phyloP scores from a whole-genome alignment of 2,797 vertebrate species.

The Clarias pachynema region DNA sequence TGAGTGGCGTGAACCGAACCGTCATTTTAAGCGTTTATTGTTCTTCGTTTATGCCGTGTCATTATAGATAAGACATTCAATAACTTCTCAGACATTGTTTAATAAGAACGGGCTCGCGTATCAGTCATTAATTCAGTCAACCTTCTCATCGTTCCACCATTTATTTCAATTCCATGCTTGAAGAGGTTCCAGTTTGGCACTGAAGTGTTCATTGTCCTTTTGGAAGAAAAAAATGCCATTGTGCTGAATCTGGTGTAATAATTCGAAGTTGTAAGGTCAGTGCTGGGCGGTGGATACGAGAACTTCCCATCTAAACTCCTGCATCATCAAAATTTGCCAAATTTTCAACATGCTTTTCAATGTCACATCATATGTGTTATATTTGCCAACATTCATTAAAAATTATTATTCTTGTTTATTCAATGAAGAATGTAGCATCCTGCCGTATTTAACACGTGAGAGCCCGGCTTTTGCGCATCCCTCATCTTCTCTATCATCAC shows the following conservation, averaged over 20 bases:
- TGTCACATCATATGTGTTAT: neutral
- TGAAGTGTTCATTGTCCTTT: slow-evolving; percentile 25
- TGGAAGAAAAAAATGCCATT: neutral
- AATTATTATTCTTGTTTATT: neutral
- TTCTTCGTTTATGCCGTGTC: neutral
- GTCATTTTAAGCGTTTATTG: neutral
- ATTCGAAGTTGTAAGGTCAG: neutral
- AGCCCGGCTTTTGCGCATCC: neutral
- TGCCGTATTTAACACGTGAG: neutral
- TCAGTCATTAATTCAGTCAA: slow-evolving; percentile 16
- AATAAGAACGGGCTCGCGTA: neutral
- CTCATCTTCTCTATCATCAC: neutral
- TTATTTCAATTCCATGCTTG: slow-evolving; percentile 29
- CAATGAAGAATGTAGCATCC: neutral
- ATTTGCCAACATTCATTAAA: neutral
- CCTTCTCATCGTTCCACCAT: slow-evolving; percentile 8
- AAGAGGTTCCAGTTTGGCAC: neutral
- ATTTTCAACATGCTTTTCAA: too few relatives aligned
- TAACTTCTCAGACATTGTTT: neutral
- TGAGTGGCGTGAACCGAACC: neutral
- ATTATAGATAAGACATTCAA: neutral
- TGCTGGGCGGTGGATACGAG: neutral
- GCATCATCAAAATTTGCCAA: neutral
- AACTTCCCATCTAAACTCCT: neutral
- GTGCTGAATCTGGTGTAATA: slow-evolving; percentile 18